Evolutionary conservation across 2,888 invertebrate genomes (phyloP).

Genomic region (Heliconius charithonia): DNA sequence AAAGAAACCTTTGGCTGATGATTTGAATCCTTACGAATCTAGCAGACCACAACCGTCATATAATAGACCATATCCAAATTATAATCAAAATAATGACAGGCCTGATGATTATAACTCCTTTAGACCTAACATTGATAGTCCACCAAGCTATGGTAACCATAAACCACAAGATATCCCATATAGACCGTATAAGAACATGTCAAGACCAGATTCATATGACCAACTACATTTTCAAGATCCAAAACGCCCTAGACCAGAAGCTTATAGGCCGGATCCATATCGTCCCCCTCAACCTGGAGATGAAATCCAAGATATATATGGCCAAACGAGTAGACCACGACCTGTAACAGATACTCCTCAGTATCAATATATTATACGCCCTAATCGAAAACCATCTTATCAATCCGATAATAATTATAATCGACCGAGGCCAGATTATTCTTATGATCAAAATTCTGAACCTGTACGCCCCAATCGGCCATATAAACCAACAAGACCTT

Average conservation of each 20-base stretch:
- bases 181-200: constrained; percentile 49
- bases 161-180: constrained; percentile 69
- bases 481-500: constrained; percentile 56
- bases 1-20: constrained; percentile 64
- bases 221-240: constrained; percentile 64
- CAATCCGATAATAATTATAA: constrained; percentile 52
- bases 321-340: constrained; percentile 54
- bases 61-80: constrained; percentile 54
- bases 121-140: constrained; percentile 63
- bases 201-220: constrained; percentile 63
- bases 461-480: constrained; percentile 56
- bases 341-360: constrained; percentile 61
- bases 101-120: constrained; percentile 69
- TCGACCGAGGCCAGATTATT: constrained; percentile 51
- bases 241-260: constrained; percentile 53
- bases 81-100: constrained; percentile 54
- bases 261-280: constrained; percentile 59
- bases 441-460: constrained; percentile 49
- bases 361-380: constrained; percentile 69
- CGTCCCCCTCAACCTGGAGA: constrained; percentile 55
- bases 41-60: constrained; percentile 49
- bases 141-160: constrained; percentile 59
- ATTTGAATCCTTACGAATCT: constrained; percentile 57
- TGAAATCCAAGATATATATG: constrained; percentile 57
- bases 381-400: constrained; percentile 63